Evolutionary conservation across 2,797 vertebrate species (phyloP).

Genomic region (Lateolabrax maculatus): DNA sequence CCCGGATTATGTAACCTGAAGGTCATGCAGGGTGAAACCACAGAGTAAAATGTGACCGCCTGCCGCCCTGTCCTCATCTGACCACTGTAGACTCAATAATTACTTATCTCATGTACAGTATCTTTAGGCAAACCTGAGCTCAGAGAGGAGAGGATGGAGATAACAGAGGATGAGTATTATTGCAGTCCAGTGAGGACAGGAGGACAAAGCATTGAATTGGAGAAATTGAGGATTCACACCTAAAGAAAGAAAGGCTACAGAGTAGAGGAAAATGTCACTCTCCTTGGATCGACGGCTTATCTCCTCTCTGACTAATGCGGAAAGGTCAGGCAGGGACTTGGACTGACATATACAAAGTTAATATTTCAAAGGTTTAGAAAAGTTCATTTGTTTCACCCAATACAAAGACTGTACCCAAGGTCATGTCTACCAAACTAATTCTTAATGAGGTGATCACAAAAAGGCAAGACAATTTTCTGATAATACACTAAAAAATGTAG

Average conservation of each 20-base stretch:
- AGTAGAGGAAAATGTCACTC: conserved; percentile 65
- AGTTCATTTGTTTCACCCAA: conserved; percentile 29
- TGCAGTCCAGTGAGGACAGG: conserved; percentile 31
- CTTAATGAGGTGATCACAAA: background rate
- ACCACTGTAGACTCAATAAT: conserved; percentile 34
- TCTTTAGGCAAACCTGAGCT: conserved; percentile 38
- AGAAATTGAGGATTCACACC: conserved; percentile 43
- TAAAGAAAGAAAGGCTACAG: conserved; percentile 31
- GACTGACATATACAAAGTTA: conserved; percentile 46
- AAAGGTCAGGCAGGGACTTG: conserved; percentile 52
- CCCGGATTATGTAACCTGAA: conserved; percentile 45
- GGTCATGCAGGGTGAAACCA: conserved; percentile 27
- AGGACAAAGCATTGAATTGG: conserved; percentile 38
- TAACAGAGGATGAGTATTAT: conserved; percentile 48
- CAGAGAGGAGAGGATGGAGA: conserved; percentile 33
- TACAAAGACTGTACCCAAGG: background rate
- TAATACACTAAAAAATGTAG: background rate
- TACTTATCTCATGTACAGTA: conserved; percentile 45
- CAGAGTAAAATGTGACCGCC: conserved; percentile 22
- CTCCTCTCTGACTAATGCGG: conserved; percentile 42
- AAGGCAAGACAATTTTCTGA: background rate
- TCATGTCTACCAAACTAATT: background rate
- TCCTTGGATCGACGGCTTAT: conserved; percentile 50
- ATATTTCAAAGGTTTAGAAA: conserved; percentile 51
- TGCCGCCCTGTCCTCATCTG: conserved; percentile 43